Evolutionary conservation across 2,797 vertebrate genomes (phyloP).

Genomic region (Catamblyrhynchus diadema): DNA sequence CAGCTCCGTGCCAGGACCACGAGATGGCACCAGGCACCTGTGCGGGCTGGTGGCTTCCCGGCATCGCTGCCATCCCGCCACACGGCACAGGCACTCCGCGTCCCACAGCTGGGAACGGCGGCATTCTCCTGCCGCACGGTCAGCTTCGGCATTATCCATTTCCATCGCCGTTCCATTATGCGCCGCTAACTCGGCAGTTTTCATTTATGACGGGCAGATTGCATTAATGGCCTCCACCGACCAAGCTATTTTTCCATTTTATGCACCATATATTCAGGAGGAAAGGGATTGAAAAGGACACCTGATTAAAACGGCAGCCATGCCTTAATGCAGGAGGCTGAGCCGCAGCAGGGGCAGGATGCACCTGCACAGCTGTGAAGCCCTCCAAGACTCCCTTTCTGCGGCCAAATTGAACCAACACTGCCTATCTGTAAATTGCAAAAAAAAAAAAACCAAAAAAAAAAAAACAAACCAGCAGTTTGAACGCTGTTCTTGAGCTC

Average conservation of each 20-base stretch:
- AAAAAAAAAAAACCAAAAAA: not conserved
- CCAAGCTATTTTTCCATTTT: not conserved
- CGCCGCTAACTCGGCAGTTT: not conserved
- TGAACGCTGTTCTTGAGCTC: not conserved
- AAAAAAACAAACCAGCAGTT: not conserved
- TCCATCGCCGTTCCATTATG: rapidly evolving
- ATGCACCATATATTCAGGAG: not conserved
- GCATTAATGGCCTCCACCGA: not conserved
- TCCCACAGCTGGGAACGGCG: rapidly evolving
- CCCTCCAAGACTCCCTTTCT: not conserved
- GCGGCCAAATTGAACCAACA: not conserved
- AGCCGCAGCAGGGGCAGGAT: not conserved
- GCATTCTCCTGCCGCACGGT: rapidly evolving
- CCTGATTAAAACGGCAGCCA: not conserved
- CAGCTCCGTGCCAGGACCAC: not conserved
- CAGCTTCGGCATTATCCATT: not conserved
- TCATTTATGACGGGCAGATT: not conserved
- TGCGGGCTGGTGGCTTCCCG: not conserved
- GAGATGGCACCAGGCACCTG: slow-evolving; percentile 62
- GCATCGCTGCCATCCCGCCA: rapidly evolving
- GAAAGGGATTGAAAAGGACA: not conserved
- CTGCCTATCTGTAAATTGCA: not conserved
- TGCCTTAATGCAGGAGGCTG: not conserved
- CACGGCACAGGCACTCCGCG: not conserved
- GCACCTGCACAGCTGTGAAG: not conserved